phyloP scores from a whole-genome alignment of 2,797 vertebrate species.

The Anguilla pacifica region DNA sequence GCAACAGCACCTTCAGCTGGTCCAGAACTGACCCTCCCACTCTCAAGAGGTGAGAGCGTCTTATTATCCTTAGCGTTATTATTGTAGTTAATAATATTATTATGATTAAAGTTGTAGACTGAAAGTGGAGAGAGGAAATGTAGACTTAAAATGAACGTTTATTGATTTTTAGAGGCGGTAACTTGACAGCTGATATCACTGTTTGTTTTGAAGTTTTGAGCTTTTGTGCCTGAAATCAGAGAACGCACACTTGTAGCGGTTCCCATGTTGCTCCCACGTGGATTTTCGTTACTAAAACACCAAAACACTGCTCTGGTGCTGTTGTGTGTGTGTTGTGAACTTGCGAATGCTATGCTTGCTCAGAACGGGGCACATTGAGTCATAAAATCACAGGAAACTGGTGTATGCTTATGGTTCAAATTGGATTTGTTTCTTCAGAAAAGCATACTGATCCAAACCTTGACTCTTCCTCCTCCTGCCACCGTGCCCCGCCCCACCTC shows the following conservation, averaged over 20 bases:
- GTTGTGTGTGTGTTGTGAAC: too few species aligned
- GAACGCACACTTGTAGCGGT: neutral
- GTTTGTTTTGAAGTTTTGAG: neutral
- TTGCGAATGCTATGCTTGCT: too few species aligned
- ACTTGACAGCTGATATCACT: neutral
- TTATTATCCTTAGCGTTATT: neutral
- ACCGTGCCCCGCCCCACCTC: neutral
- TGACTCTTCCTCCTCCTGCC: neutral
- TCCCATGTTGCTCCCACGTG: neutral
- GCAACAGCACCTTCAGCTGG: slow-evolving; percentile 88
- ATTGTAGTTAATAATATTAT: neutral
- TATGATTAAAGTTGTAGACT: neutral
- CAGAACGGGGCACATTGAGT: too few species aligned
- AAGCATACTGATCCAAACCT: neutral
- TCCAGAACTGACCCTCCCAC: slow-evolving; percentile 77
- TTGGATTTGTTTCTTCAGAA: too few species aligned
- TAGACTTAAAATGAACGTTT: neutral
- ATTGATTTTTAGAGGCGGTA: neutral
- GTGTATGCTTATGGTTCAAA: too few species aligned
- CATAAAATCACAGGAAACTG: too few species aligned
- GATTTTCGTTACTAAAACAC: neutral
- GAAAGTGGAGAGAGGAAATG: neutral
- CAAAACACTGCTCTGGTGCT: too few species aligned
- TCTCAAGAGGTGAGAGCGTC: slow-evolving; percentile 76
- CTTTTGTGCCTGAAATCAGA: neutral